phyloP scores from a whole-genome alignment of 2,797 vertebrate genomes.

The Mionectes olivaceus region DNA sequence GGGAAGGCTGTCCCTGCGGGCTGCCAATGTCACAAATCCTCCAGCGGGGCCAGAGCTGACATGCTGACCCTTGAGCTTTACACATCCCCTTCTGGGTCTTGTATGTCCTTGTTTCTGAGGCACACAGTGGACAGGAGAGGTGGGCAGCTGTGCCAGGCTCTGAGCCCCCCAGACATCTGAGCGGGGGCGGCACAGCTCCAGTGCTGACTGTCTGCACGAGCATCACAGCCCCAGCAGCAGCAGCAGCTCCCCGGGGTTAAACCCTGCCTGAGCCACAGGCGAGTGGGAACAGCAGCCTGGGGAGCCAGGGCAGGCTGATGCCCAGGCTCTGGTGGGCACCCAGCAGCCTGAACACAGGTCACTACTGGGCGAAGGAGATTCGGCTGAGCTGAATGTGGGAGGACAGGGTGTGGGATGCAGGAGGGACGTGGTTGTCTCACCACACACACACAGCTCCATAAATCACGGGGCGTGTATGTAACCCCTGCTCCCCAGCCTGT shows the following conservation, averaged over 20 bases:
- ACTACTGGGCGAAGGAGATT: fast-evolving
- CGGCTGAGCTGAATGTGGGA: neutral
- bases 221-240: neutral
- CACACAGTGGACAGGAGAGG: neutral
- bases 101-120: neutral
- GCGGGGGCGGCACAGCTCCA: neutral
- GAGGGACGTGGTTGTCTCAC: neutral
- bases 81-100: neutral
- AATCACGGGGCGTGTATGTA: neutral
- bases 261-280: neutral
- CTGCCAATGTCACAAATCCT: neutral
- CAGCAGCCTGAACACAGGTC: neutral
- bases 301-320: neutral
- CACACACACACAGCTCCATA: neutral
- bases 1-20: fast-evolving
- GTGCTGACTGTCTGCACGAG: neutral
- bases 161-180: neutral
- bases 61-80: neutral
- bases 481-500: neutral
- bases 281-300: neutral
- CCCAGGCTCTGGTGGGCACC: neutral
- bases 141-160: neutral
- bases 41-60: neutral
- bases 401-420: neutral
- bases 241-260: neutral